Base-by-base conservation (phyloP, 2,797 vertebrate genomes). In the Eutrigla gurnardus region DNA sequence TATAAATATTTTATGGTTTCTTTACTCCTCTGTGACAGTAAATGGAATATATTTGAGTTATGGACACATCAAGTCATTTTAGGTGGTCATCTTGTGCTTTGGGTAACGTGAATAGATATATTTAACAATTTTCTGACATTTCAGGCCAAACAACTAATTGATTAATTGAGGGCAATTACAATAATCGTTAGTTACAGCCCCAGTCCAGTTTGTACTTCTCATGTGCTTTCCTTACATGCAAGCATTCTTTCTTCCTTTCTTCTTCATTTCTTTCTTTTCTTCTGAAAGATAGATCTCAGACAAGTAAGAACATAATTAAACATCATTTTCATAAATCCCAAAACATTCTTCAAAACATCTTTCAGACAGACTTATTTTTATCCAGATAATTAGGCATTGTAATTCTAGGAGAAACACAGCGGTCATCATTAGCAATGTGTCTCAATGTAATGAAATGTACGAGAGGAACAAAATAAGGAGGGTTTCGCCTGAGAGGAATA, bases 401-500 rank as follows among this genome's bases (percentile, higher is more conserved):
- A 25, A 25, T 25, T 25, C 25, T 25, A 25, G 25, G 25, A 25
- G 25, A 25, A 25, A 25, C 25, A 25, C 25, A 25, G 25, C 1
- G 25, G 2, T 25, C 25, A 25, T 25, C 25, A 25, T 25, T 25
- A 25, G 25, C 25, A 25, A 25, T 43, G 40, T 37, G 8, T 25
- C n/a, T 37, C 7, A 57, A 45, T 17, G 11, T 49, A 45, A 36
- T 49, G 7, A 36, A 6, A 35, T 7, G 6, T 8, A 17, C 13
- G 9, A 52, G 6, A 36, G 12, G 13, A 42, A 9, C 42, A 10
- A 49, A 60, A 25, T 14, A 39, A 17, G 4, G 2, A 25, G 33
- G 39, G 0, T 3, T 49, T 33, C 14, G 37, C 73, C 83, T 85
- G 54, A 73, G 4, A 82, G 62, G 3, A 17, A 0, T 1, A 43